A percentile compares a stretch with the other conserved stretches of the same genome.
Evolutionary conservation across 2,888 invertebrate genomes (phyloP).

Genomic region (Helobdella robusta): DNA sequence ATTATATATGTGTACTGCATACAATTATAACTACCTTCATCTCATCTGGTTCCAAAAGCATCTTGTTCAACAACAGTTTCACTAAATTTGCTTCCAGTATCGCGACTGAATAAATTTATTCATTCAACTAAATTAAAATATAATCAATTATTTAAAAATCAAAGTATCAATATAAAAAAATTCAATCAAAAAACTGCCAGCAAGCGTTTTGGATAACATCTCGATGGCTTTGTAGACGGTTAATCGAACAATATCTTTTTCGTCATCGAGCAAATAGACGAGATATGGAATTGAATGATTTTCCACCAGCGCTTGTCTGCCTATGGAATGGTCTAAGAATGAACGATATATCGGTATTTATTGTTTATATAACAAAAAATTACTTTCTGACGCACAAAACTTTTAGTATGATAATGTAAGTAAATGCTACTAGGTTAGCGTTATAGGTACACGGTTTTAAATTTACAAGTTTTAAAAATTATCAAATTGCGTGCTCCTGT

Average conservation of each 20-base stretch:
- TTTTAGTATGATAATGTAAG: too few relatives aligned
- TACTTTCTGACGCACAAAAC: too few relatives aligned
- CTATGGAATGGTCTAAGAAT: constrained; percentile 45
- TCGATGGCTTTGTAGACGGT: constrained; percentile 48
- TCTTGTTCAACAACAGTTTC: constrained; percentile 43
- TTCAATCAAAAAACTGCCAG: constrained; percentile 38
- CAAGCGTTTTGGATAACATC: constrained; percentile 47
- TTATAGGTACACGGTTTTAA: too few relatives aligned
- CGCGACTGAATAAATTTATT: too few relatives aligned
- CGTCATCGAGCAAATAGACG: constrained; percentile 46
- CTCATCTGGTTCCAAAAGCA: constrained; percentile 45
- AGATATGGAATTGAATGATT: constrained; percentile 43
- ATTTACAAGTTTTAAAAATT: too few relatives aligned
- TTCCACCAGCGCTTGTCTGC: constrained; percentile 46
- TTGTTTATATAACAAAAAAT: too few relatives aligned
- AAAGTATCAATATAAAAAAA: not conserved
- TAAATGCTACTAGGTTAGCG: too few relatives aligned
- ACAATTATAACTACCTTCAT: constrained; percentile 46
- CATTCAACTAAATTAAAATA: not conserved
- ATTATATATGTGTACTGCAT: too few relatives aligned
- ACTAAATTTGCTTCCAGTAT: constrained; percentile 46
- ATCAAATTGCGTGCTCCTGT: too few relatives aligned
- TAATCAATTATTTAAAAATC: not conserved
- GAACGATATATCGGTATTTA: not conserved
- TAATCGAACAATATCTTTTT: constrained; percentile 45